Percentiles rank a stretch among this genome's conserved stretches.
phyloP scores from a whole-genome alignment of 2,888 invertebrate species.

The Microchrysa polita region DNA sequence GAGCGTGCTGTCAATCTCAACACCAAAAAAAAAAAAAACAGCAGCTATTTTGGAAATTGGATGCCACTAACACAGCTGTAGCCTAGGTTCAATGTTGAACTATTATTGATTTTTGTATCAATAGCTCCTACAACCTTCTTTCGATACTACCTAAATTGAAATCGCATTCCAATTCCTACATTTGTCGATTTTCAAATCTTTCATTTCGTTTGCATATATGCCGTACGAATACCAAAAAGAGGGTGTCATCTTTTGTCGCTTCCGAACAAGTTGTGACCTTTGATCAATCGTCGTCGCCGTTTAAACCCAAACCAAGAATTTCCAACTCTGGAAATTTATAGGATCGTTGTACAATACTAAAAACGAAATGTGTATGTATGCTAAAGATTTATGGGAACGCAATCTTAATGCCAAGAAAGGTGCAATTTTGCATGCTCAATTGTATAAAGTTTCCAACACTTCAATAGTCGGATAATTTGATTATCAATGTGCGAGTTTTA shows the following conservation, averaged over 20 bases:
- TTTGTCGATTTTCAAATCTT: constrained; percentile 18
- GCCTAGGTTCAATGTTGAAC: too few relatives aligned
- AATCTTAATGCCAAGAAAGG: constrained; percentile 36
- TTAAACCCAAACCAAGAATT: constrained; percentile 8
- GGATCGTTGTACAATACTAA: constrained; percentile 15
- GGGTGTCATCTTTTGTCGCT: constrained; percentile 44
- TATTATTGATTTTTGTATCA: too few relatives aligned
- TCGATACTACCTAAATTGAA: too few relatives aligned
- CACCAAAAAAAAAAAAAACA: too few relatives aligned
- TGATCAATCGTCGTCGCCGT: constrained; percentile 33
- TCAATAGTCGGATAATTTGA: constrained; percentile 37
- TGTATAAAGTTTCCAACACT: constrained; percentile 24
- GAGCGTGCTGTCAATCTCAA: too few relatives aligned
- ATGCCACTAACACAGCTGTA: too few relatives aligned
- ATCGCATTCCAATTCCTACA: background rate
- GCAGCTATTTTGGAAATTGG: too few relatives aligned
- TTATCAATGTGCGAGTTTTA: constrained; percentile 37
- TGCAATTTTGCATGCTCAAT: constrained; percentile 35
- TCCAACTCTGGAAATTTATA: constrained; percentile 20
- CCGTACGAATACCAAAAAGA: constrained; percentile 6
- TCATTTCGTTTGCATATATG: constrained; percentile 40
- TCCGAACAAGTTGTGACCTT: constrained; percentile 43
- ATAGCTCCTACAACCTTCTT: too few relatives aligned
- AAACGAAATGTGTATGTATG: constrained; percentile 10
- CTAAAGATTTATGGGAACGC: constrained; percentile 38